Base-by-base conservation (phyloP, 2,113 vertebrate genomes). In the Nanorana parkeri region DNA sequence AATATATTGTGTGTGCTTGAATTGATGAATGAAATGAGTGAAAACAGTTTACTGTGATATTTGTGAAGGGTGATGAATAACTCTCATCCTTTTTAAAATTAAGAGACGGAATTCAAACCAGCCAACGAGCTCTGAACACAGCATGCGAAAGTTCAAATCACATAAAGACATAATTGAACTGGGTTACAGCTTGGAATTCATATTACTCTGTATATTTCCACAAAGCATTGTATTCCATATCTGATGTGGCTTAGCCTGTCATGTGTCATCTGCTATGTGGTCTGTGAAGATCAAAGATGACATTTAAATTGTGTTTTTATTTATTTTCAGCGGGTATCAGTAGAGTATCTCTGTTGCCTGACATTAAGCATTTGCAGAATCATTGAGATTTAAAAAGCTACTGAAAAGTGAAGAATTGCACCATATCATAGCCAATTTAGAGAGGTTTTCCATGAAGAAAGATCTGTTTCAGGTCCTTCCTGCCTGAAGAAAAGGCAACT, bases 111-210 rank as follows among this genome's bases (percentile, higher is more conserved):
- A 78, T 56, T 66, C 63, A 55, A 55, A 28, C 17, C 55, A 32
- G 51, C 23, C 60, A 36, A 23, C 29, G n/a, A 21, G 61, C 51
- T 67, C 54, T 67, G 7, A 68, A 56, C 55, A 24, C 51, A 67
- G 41, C 76, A 78, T 61, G 76, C 66, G 47, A 55, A 66, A 67
- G 63, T 41, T 61, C 64, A 36, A 20, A 65, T 68, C 41, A 0
- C 19, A 47, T 76, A 24, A 61, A 68, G 77, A 56, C 32, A 66
- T 58, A 78, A 78, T 78, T 78, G 54, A 56, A 78, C 32, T 54
- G 76, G 28, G 23, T 58, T 58, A 68, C 52, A 32, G 51, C 67
- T 41, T 78, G 19, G 54, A 78, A 78, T 64, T 65, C 21, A 51
- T 41, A 19, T 63, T 65, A 77, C 64, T 26, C 17, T 28, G 17